phyloP scores from a whole-genome alignment of 2,888 invertebrate genomes.

The Venustoraphidia nigricollis region DNA sequence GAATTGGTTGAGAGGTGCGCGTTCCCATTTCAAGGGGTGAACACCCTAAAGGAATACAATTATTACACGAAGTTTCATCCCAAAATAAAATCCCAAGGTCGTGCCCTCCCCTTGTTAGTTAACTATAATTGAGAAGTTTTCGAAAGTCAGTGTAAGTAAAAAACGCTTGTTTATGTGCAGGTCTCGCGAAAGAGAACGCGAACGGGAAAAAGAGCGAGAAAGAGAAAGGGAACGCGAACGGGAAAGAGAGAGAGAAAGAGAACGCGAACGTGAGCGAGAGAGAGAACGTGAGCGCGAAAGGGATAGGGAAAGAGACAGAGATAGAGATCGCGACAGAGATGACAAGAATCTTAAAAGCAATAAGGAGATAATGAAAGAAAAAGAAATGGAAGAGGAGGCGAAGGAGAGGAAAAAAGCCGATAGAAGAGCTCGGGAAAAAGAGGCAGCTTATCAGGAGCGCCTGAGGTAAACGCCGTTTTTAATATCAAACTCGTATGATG shows the following conservation, averaged over 20 bases:
- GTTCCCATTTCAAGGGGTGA: too few relatives aligned
- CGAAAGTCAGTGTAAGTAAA: neutral
- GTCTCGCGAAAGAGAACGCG: constrained; percentile 24
- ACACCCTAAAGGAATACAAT: too few relatives aligned
- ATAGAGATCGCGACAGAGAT: constrained; percentile 32
- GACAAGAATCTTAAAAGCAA: constrained; percentile 34
- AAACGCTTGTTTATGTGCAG: constrained; percentile 9
- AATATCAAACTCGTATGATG: neutral
- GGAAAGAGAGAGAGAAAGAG: constrained; percentile 27
- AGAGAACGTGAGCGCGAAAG: constrained; percentile 46
- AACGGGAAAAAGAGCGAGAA: constrained; percentile 29
- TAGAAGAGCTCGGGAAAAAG: constrained; percentile 85
- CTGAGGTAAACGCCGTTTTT: constrained; percentile 21
- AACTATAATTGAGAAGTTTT: neutral
- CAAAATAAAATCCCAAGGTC: too few relatives aligned
- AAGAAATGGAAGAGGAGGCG: constrained; percentile 82
- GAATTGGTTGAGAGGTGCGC: too few relatives aligned
- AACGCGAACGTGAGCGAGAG: constrained; percentile 37
- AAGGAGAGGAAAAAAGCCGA: constrained; percentile 82
- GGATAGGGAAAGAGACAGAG: constrained; percentile 30
- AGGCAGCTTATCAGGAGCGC: constrained; percentile 89
- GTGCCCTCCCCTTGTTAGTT: too few relatives aligned
- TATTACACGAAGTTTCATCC: too few relatives aligned
- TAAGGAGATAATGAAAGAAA: constrained; percentile 52
- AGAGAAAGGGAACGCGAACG: constrained; percentile 28